A percentile compares a stretch with the other conserved stretches of the same genome.
phyloP scores from a whole-genome alignment of 2,888 invertebrate species.

The Trachelus stipa region DNA sequence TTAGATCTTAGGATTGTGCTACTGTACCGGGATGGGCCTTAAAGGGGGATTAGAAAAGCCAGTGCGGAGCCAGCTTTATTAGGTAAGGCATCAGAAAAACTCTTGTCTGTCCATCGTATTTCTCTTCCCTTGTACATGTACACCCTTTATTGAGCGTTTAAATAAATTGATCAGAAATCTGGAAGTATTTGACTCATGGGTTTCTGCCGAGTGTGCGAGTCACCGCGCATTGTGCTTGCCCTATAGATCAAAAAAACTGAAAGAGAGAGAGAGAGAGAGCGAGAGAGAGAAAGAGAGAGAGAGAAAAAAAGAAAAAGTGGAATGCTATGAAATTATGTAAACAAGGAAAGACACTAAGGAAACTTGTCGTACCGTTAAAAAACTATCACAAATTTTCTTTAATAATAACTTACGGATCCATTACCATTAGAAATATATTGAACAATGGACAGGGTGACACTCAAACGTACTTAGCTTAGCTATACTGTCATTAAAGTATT shows the following conservation, averaged over 20 bases:
- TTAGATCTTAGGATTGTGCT: neutral
- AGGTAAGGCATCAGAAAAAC: conserved; percentile 57
- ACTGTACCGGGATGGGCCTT: neutral
- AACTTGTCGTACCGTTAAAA: neutral
- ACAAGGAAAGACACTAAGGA: neutral
- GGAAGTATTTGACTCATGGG: conserved; percentile 59
- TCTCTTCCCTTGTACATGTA: conserved; percentile 62
- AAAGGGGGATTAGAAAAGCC: neutral
- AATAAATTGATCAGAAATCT: conserved; percentile 64
- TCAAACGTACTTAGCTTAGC: neutral
- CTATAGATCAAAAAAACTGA: neutral
- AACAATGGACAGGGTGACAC: neutral
- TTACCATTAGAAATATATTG: neutral
- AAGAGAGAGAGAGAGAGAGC: neutral
- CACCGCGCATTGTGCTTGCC: neutral
- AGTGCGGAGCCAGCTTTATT: conserved; percentile 6
- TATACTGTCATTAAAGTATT: neutral
- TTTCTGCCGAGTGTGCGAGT: conserved; percentile 43
- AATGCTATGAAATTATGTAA: neutral
- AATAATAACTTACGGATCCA: neutral
- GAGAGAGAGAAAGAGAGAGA: neutral
- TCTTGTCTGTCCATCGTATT: conserved; percentile 54
- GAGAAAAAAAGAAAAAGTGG: neutral
- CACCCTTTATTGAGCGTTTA: conserved; percentile 52
- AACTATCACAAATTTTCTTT: neutral